Evolutionary conservation across 2,797 vertebrate genomes (phyloP).

Genomic region (Coendou prehensilis): DNA sequence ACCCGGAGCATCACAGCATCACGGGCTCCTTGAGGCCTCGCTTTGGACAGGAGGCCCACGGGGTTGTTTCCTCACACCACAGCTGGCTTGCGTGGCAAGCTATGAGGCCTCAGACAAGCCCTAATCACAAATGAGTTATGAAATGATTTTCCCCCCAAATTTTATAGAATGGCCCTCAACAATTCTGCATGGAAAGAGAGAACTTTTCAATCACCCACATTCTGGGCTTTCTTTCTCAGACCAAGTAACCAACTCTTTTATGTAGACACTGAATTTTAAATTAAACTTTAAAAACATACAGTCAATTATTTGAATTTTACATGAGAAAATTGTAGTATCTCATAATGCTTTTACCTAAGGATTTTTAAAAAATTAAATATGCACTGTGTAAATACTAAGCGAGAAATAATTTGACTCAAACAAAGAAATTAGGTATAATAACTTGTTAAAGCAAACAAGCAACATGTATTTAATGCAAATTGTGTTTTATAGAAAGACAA

Average conservation of each 20-base stretch:
- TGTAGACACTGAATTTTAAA: background rate
- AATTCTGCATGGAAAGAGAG: fast-evolving
- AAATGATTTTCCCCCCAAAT: too few species aligned
- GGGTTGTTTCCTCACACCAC: too few species aligned
- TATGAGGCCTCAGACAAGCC: too few species aligned
- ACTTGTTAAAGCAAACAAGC: background rate
- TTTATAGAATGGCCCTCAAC: too few species aligned
- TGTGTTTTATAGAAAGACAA: background rate
- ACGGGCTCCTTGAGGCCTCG: too few species aligned
- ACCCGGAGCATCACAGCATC: too few species aligned
- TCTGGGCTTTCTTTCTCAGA: background rate
- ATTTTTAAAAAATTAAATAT: background rate
- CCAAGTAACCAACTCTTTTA: background rate
- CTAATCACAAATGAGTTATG: too few species aligned
- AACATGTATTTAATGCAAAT: background rate
- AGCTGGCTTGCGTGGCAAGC: too few species aligned
- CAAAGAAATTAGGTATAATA: background rate
- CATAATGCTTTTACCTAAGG: background rate
- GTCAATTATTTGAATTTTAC: background rate
- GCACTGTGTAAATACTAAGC: background rate
- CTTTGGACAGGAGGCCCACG: too few species aligned
- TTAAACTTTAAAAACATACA: slow-evolving; percentile 21
- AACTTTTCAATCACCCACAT: background rate
- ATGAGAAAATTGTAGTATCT: background rate
- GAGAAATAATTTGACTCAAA: background rate